These are phyloP conservation scores for Gryllus bimaculatus DNA, from an alignment of 1,140 invertebrate genomes.

Conservation along the genomic window DNA sequence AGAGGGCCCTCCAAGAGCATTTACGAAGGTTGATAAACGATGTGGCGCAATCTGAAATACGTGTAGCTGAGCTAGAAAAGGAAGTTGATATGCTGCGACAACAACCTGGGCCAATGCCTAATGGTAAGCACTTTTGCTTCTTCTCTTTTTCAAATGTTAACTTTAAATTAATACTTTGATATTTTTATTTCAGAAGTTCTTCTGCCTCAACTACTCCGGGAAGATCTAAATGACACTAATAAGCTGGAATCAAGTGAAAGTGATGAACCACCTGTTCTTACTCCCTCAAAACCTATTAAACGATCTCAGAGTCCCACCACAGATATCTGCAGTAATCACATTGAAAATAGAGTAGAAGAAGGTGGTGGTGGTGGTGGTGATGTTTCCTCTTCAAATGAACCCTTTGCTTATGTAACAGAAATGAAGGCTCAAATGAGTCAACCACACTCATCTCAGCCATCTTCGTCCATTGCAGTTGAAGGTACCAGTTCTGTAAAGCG, in stretches of 20 bases:
- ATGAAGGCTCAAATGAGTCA: conserved; percentile 13
- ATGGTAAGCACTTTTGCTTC: conserved; percentile 11
- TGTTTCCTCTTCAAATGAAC: neutral
- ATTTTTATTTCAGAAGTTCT: conserved; percentile 17
- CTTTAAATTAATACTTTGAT: neutral
- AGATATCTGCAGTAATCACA: neutral
- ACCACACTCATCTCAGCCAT: neutral
- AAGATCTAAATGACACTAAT: conserved; percentile 9
- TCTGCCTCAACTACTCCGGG: conserved; percentile 15
- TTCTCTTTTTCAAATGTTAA: neutral
- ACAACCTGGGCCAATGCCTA: conserved; percentile 12
- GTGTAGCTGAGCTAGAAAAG: conserved; percentile 12
- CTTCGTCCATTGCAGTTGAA: neutral
- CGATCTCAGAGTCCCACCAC: neutral
- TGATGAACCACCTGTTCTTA: neutral
- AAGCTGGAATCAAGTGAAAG: too few relatives aligned
- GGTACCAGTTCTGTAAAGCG: too few relatives aligned
- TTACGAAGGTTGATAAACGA: conserved; percentile 16
- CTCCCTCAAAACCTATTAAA: neutral
- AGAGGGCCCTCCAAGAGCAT: conserved; percentile 15
- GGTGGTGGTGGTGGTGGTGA: neutral
- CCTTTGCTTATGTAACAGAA: conserved; percentile 11
- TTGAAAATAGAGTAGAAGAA: neutral
- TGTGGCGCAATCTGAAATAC: conserved; percentile 8
- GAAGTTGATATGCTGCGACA: conserved; percentile 9